Conservation (phyloP, 2,888 invertebrate genomes). For the Ashinkailepas kermadecensis region DNA sequence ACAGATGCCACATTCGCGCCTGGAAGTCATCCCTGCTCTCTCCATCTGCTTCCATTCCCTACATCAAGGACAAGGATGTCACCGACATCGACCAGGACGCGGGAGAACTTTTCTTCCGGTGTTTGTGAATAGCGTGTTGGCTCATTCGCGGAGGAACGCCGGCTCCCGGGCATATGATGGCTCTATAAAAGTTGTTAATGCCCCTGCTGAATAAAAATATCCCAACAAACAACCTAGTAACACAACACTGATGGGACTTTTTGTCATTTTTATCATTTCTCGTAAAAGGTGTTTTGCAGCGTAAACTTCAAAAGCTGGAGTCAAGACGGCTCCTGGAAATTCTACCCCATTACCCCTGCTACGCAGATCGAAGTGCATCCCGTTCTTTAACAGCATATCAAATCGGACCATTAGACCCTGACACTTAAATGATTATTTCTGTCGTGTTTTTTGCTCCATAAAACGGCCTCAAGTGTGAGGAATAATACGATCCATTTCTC, state of each 20-base stretch:
- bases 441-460: not conserved
- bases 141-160: too few relatives aligned
- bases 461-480: slow-evolving; percentile 4
- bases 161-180: not conserved
- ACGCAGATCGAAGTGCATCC: not conserved
- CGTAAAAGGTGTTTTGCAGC: slow-evolving; percentile 17
- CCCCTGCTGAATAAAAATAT: not conserved
- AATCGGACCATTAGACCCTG: not conserved
- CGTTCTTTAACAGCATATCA: not conserved
- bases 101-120: too few relatives aligned
- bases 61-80: too few relatives aligned
- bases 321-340: not conserved
- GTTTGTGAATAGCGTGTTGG: too few relatives aligned
- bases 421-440: slow-evolving; percentile 20
- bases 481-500: slow-evolving; percentile 17
- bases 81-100: too few relatives aligned
- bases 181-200: slow-evolving; percentile 1
- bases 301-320: not conserved
- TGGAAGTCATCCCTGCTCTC: too few relatives aligned
- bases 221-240: not conserved
- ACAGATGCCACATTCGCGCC: too few relatives aligned
- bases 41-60: too few relatives aligned
- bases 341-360: not conserved
- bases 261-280: not conserved
- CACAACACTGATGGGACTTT: not conserved